These are phyloP conservation scores for Festucalex cinctus DNA, from an alignment of 2,113 vertebrate genomes.

Conservation along the genomic window DNA sequence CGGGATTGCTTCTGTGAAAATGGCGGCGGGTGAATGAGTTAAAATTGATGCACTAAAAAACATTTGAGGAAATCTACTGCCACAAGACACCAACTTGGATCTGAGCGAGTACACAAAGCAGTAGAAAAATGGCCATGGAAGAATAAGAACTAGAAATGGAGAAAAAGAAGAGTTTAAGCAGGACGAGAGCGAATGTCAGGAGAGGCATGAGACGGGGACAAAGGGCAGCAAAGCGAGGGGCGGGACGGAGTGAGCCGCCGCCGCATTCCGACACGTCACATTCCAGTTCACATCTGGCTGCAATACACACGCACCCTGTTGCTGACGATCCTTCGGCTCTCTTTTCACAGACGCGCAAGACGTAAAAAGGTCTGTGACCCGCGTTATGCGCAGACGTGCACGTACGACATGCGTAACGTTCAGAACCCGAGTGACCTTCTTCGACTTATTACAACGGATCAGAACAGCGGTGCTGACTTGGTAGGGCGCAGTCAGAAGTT, in stretches of 20 bases:
- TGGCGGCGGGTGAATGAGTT: slow-evolving; percentile 4
- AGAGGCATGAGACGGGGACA: slow-evolving; percentile 51
- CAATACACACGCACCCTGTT: slow-evolving; percentile 68
- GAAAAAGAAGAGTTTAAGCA: slow-evolving; percentile 3
- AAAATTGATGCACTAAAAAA: neutral
- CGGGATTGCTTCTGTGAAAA: too few species aligned
- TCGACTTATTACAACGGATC: neutral
- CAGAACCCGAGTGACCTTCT: neutral
- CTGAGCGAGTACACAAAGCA: neutral
- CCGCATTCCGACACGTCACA: slow-evolving; percentile 76
- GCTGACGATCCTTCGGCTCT: slow-evolving; percentile 45
- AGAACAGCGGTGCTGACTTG: slow-evolving; percentile 10
- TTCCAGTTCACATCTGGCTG: slow-evolving; percentile 80
- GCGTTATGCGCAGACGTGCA: slow-evolving; percentile 5
- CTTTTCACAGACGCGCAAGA: slow-evolving; percentile 52
- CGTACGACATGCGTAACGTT: slow-evolving; percentile 3
- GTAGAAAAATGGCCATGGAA: neutral
- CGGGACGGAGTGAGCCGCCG: slow-evolving; percentile 51
- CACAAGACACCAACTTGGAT: neutral
- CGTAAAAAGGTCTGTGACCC: slow-evolving; percentile 33
- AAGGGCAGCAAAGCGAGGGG: slow-evolving; percentile 52
- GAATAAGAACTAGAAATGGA: neutral
- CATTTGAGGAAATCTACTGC: neutral
- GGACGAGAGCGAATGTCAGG: slow-evolving; percentile 12
- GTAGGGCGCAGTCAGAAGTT: slow-evolving; percentile 21